Evolutionary conservation across 2,113 vertebrate species (phyloP).

Genomic region (Oryzias melastigma): DNA sequence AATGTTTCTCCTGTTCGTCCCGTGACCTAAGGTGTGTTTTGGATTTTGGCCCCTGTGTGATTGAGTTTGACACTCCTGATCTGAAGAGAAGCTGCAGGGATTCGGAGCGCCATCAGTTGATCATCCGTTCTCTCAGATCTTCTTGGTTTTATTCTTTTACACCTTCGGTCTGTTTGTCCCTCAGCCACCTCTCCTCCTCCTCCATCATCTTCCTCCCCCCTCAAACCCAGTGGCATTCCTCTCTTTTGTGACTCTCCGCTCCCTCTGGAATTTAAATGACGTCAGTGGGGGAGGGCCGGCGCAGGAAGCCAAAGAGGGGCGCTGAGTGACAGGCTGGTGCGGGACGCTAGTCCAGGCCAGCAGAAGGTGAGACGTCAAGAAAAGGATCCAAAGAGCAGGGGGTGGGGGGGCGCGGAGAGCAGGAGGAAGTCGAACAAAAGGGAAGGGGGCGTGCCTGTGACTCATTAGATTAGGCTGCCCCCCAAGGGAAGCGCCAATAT

Average conservation of each 20-base stretch:
- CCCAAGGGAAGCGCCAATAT: slow-evolving; percentile 59
- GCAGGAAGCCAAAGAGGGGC: slow-evolving; percentile 6
- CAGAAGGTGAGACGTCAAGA: slow-evolving; percentile 11
- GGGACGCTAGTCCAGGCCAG: slow-evolving; percentile 7
- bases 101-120: too few species aligned
- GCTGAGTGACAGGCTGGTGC: slow-evolving; percentile 37
- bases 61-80: too few species aligned
- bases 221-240: slow-evolving; percentile 55
- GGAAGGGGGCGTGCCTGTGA: slow-evolving; percentile 40
- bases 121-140: not conserved
- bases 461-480: slow-evolving; percentile 69
- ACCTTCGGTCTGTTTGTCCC: slow-evolving; percentile 25
- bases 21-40: too few species aligned
- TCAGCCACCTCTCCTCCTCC: slow-evolving; percentile 8
- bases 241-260: slow-evolving; percentile 52
- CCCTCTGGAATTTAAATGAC: slow-evolving; percentile 53
- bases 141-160: not conserved
- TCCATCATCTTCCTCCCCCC: slow-evolving; percentile 25
- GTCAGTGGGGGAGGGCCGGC: slow-evolving; percentile 30
- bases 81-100: too few species aligned
- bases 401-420: slow-evolving; percentile 15
- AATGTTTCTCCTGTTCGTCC: too few species aligned
- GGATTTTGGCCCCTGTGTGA: too few species aligned
- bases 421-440: slow-evolving; percentile 50
- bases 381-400: slow-evolving; percentile 23